Base-by-base conservation (phyloP, 2,113 vertebrate genomes). In the Dipodomys spectabilis region DNA sequence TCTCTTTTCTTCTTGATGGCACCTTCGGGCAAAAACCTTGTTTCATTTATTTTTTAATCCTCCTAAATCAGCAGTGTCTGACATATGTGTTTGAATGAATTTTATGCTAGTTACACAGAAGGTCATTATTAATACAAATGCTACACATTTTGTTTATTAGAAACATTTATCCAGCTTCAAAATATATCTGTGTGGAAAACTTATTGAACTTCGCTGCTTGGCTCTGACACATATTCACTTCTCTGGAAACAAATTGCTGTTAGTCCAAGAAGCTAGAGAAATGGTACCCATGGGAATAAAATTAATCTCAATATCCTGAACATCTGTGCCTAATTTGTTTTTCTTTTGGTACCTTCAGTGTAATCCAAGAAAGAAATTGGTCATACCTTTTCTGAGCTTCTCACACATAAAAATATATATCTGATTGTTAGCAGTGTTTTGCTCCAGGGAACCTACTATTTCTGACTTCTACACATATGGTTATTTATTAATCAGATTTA, bases 241-340 rank as follows among this genome's bases (percentile, higher is more conserved):
- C 57, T 97, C 39, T 91, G 13, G 53, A 92, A 82, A 78, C 65
- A 93, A 96, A 94, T 23, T 96, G 32, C 20, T 91, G 0, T 60
- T 93, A 95, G 67, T 81, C 74, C 64, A 84, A 96, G 86, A 57
- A 86, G 32, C 53, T 62, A 35, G 88, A 71, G 27, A 35, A 86
- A 82, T 93, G 67, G 20, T 95, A 67, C 80, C 91, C 93, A 45
- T 49, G 90, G 93, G 78, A 0, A 0, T 91, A 97, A 96, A 82
- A 87, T 97, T 97, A 86, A 91, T 96, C 90, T 97, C 18, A 72
- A 5, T 94, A 79, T 25, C 30, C 30, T 91, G 69, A 95, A 91
- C 81, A 94, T 79, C 15, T 93, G 45, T 90, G 73, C 86, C 69
- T 96, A 72, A 79, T 94, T 95, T 94, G 65, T 97, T 93, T 96